Conservation (phyloP, 2,888 invertebrate genomes). For the Camptogramma bilineatum region DNA sequence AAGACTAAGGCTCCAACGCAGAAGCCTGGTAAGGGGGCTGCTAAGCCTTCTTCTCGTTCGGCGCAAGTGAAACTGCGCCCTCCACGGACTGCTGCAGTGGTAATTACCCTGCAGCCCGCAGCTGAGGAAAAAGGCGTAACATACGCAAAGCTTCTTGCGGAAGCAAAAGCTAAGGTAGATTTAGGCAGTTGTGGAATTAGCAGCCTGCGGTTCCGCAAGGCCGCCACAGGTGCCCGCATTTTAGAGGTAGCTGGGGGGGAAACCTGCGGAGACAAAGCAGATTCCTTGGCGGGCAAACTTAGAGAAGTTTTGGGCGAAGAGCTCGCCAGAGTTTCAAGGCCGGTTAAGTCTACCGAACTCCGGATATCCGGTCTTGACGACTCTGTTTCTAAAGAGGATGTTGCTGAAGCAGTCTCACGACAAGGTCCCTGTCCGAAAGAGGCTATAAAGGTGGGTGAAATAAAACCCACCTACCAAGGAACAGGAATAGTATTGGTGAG, state of each 20-base stretch:
- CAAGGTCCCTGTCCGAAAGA: conserved; percentile 16
- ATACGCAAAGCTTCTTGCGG: background rate
- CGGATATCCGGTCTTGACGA: conserved; percentile 38
- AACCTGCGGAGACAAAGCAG: background rate
- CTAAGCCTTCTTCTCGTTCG: too few species aligned
- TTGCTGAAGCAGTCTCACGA: conserved; percentile 17
- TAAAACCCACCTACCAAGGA: background rate
- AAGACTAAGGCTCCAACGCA: too few species aligned
- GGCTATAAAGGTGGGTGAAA: conserved; percentile 13
- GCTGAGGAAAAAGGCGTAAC: background rate
- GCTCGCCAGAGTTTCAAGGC: conserved; percentile 23
- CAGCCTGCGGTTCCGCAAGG: too few species aligned
- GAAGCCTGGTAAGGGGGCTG: too few species aligned
- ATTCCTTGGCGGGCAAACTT: background rate
- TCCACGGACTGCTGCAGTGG: background rate
- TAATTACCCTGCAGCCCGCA: background rate
- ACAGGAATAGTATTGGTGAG: background rate
- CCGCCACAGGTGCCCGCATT: background rate
- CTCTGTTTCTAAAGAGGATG: conserved; percentile 30
- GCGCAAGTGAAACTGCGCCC: background rate
- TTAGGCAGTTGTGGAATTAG: background rate
- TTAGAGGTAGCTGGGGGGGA: background rate
- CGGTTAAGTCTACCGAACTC: conserved; percentile 30
- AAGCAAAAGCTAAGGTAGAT: background rate
- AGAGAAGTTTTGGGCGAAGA: background rate